These are phyloP conservation scores for Polymixis lichenea DNA, from an alignment of 2,888 invertebrate genomes.

Conservation along the genomic window DNA sequence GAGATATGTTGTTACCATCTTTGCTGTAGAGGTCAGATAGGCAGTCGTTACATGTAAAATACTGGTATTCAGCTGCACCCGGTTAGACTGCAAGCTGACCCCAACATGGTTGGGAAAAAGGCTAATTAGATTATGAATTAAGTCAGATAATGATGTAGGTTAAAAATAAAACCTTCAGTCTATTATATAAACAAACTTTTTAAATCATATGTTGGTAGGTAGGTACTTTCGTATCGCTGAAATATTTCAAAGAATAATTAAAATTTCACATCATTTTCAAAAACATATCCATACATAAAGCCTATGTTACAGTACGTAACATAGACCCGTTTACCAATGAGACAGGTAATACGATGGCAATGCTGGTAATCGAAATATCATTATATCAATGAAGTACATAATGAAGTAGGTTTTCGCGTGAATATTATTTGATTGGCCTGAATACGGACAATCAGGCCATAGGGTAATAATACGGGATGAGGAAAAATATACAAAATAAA, in stretches of 20 bases:
- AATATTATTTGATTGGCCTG: constrained; percentile 43
- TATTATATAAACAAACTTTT: no score
- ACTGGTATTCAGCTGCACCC: no score
- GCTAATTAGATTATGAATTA: no score
- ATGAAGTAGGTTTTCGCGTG: constrained; percentile 13
- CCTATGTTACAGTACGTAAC: neutral
- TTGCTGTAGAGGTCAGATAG: no score
- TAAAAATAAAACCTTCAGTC: neutral
- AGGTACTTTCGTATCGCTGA: neutral
- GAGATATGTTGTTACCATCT: no score
- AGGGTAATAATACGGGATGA: neutral
- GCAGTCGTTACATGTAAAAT: no score
- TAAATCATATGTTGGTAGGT: no score
- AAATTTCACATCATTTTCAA: neutral
- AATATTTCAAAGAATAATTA: neutral
- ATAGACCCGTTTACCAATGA: neutral
- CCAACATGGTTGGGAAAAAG: no score
- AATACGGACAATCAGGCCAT: constrained; percentile 16
- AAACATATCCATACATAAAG: no score
- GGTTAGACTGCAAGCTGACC: no score
- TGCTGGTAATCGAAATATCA: constrained; percentile 10
- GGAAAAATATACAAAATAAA: constrained; percentile 21
- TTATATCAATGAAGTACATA: constrained; percentile 17
- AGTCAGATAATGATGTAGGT: no score
- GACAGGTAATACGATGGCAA: neutral